Evolutionary conservation across 1,140 invertebrate species (phyloP), one percentile per base, ranked within the genome.

Genomic region (Drosophila busckii): DNA sequence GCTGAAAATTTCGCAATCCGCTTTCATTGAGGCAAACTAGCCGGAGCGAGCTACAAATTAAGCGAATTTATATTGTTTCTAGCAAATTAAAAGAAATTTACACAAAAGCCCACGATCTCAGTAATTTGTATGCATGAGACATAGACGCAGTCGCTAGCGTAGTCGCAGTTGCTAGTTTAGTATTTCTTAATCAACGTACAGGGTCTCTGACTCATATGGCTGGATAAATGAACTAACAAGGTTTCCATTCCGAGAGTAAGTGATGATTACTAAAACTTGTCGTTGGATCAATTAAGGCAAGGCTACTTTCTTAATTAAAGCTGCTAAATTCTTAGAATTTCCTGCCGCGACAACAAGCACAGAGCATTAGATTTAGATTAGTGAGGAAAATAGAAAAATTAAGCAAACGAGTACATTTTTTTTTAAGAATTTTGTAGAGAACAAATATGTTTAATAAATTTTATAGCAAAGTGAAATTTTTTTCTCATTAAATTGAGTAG

Each of bases 31-130:
- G 73, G 19, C 38, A 45, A 40, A 40, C 37, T 23, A 32, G 26
- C 23, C 61, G 19, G 42, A 23, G 29, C 25, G 19, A 25, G 52
- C 38, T 44, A 61, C 70, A 67, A 76, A 76, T 78, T 78, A 78
- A 78, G 71, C 62, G 69, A 82, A 82, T 82, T 80, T 80, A 56
- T 68, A 59, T 53, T 52, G 26, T 60, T 82, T 78, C 73, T 65
- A 80, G 73, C 73, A 54, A 80, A 80, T 80, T 80, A 80, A 80
- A 80, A 80, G 73, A 80, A 80, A 60, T 82, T 82, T 80, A 75
- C 54, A 80, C 63, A 68, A 40, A n/a, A 16, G 37, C 15, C 40
- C 16, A 29, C 25, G 26, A 50, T 55, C 34, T 41, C 35, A 9
- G 12, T 22, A 45, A 70, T 75, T 42, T 42, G 70, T 38, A 73